phyloP scores from a whole-genome alignment of 1,140 invertebrate genomes.

The Drosophila kurseongensis region DNA sequence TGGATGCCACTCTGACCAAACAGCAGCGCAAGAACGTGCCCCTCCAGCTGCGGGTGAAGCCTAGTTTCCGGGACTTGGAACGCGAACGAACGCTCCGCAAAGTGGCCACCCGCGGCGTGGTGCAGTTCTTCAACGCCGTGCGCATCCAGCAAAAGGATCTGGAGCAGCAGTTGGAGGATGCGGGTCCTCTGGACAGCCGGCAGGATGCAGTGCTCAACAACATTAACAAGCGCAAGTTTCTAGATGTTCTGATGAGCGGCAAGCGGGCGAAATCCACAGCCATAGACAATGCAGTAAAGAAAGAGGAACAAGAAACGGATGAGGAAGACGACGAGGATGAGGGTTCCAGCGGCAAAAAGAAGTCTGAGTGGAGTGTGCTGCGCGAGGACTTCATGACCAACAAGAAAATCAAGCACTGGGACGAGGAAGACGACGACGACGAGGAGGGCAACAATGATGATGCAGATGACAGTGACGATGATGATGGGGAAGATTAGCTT shows the following conservation, averaged over 20 bases:
- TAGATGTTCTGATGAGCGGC: conserved; percentile 92
- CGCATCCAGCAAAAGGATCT: conserved; percentile 92
- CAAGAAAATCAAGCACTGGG: conserved; percentile 96
- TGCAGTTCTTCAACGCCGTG: conserved; percentile 96
- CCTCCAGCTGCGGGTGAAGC: conserved; percentile 90
- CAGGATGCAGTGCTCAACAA: conserved; percentile 93
- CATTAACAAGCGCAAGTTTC: conserved; percentile 92
- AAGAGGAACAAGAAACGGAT: conserved; percentile 84
- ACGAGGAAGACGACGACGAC: conserved; percentile 87
- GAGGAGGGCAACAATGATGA: conserved; percentile 27
- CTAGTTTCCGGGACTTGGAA: conserved; percentile 89
- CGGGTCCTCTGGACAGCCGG: conserved; percentile 91
- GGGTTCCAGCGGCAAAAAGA: conserved; percentile 53
- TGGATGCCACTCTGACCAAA: conserved; percentile 60
- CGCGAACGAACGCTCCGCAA: conserved; percentile 91
- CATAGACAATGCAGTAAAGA: conserved; percentile 86
- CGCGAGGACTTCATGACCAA: conserved; percentile 95
- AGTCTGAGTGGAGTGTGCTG: conserved; percentile 87
- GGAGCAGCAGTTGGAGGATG: conserved; percentile 89
- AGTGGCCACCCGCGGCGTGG: conserved; percentile 95
- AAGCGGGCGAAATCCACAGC: conserved; percentile 87
- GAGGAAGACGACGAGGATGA: conserved; percentile 64
- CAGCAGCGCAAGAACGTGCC: conserved; percentile 86
- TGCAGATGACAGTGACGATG: conserved; percentile 37
- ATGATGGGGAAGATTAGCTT: conserved; percentile 50